A percentile compares a stretch with the other conserved stretches of the same genome.
Conservation (phyloP, 2,797 vertebrate species). For the Falco columbarius region DNA sequence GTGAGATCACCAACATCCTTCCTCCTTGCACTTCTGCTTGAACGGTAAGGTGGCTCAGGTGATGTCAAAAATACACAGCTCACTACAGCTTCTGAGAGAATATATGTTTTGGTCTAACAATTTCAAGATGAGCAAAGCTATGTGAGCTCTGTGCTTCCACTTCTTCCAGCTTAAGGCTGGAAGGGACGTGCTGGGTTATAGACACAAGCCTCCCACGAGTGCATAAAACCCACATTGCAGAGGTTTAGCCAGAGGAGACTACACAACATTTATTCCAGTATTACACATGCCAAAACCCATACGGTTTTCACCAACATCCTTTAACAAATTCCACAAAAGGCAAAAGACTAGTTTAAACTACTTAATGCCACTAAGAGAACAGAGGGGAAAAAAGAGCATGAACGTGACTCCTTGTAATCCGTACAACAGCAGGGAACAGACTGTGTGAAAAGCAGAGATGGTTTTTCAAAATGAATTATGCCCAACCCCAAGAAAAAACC, state of each 20-base stretch:
- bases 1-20: background rate
- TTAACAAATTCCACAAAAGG: background rate
- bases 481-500: background rate
- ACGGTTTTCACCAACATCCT: background rate
- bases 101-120: rapidly evolving
- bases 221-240: background rate
- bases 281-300: background rate
- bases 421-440: background rate
- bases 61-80: background rate
- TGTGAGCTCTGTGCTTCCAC: background rate
- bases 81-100: background rate
- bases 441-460: background rate
- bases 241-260: background rate
- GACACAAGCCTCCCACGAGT: background rate
- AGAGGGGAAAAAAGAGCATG: background rate
- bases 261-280: background rate
- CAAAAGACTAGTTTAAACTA: background rate
- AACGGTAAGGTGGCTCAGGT: background rate
- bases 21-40: background rate
- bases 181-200: background rate
- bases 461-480: background rate
- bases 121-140: background rate
- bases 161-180: background rate
- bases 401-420: background rate
- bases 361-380: background rate